Conservation (phyloP, 2,797 vertebrate species). For the Parambassis ranga region DNA sequence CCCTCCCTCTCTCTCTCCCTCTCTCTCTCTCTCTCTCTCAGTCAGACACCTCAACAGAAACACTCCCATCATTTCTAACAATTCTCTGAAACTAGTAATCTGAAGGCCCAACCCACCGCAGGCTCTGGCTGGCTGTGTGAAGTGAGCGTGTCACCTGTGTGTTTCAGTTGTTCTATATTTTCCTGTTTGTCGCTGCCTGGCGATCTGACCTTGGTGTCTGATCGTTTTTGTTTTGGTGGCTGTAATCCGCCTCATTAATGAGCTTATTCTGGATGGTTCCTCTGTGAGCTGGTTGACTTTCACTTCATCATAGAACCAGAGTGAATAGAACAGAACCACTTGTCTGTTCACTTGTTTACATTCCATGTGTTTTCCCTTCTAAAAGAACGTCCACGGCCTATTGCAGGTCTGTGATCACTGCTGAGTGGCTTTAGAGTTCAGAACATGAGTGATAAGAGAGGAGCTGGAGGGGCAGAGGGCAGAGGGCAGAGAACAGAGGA, state of each 20-base stretch:
- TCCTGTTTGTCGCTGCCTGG: no score
- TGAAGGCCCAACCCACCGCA: no score
- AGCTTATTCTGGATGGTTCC: constrained; percentile 31
- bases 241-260: constrained; percentile 51
- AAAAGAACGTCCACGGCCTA: no score
- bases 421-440: constrained; percentile 46
- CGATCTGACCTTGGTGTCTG: constrained; percentile 2
- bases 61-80: no score
- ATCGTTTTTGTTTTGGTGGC: constrained; percentile 24
- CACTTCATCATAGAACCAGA: constrained; percentile 33
- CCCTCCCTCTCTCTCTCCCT: no score
- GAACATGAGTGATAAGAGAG: constrained; percentile 46
- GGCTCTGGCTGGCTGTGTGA: no score
- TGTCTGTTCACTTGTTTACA: not conserved
- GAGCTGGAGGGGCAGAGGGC: not conserved
- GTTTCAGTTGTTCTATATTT: no score
- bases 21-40: no score
- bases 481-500: constrained; percentile 5
- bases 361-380: no score
- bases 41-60: no score
- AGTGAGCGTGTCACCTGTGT: no score
- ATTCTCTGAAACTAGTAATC: no score
- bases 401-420: constrained; percentile 52
- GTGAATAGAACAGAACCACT: constrained; percentile 2
- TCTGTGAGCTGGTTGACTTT: constrained; percentile 54